These are phyloP conservation scores for Stenurella melanura DNA, from an alignment of 2,888 invertebrate genomes.

Conservation along the genomic window DNA sequence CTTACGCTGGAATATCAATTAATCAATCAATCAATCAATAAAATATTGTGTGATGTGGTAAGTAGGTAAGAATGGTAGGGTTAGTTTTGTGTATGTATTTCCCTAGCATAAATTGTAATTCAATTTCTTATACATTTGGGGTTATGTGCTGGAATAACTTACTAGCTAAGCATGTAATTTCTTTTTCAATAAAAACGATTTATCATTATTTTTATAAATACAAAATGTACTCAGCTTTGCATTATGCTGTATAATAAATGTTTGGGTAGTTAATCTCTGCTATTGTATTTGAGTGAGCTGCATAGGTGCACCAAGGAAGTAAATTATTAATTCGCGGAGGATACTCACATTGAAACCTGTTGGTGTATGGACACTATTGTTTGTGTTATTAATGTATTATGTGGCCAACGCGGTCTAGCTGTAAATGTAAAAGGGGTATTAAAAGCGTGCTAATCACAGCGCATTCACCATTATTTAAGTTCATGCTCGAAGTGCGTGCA, in stretches of 20 bases:
- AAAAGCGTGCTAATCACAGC: not conserved
- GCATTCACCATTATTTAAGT: not conserved
- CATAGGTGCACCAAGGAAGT: not conserved
- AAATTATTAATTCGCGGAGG: not conserved
- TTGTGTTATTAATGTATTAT: not conserved
- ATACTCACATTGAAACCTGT: not conserved
- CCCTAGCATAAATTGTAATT: too few species aligned
- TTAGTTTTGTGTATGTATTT: too few species aligned
- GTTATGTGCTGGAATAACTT: too few species aligned
- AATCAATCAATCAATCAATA: too few species aligned
- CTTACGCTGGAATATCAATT: too few species aligned
- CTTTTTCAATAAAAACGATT: too few species aligned
- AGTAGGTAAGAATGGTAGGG: too few species aligned
- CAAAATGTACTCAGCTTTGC: not conserved
- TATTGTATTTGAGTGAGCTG: conserved; percentile 3
- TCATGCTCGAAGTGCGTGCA: not conserved
- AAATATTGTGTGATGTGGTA: too few species aligned
- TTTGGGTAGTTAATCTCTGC: not conserved
- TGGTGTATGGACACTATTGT: conserved; percentile 1
- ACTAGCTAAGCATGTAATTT: too few species aligned
- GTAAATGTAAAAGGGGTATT: not conserved
- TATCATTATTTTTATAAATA: too few species aligned
- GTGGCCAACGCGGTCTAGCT: not conserved
- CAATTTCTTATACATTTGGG: too few species aligned
- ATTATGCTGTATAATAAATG: not conserved